Base-by-base conservation (phyloP, 1,140 invertebrate species). In the Leptopilina clavipes region DNA sequence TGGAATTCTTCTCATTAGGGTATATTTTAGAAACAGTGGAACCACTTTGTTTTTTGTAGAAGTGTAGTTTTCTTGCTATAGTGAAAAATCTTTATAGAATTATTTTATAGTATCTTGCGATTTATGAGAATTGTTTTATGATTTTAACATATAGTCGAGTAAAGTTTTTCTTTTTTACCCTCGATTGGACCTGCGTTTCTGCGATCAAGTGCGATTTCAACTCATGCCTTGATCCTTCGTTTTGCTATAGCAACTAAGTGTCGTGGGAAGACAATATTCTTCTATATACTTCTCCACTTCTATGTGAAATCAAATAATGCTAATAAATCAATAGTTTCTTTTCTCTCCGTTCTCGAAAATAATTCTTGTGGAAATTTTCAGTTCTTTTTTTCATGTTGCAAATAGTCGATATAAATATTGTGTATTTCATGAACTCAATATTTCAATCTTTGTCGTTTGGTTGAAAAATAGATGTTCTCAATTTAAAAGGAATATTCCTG, bases 261-360 rank as follows among this genome's bases (percentile, higher is more conserved):
- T 56, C 54, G 54, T 56, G 54, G 54, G 54, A 56, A 56, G 54
- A 56, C 54, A 56, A 56, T 56, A 40, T 40, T 40, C 37, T 40
- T 52, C 48, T 52, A 52, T 8, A 18, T 52, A 31, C 25, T 17
- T 17, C 18, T 56, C 1, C 22, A 11, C 54, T 56, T 22, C 8
- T 18, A n/a, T 54, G n/a, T 56, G 17, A 18, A 56, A 56, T 56
- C 54, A 56, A 56, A 22, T 48, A 48, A 56, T 18, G 18, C 18
- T 1, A 22, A 59, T 25, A 59, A 59, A 59, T 59, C 54, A 11
- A 59, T 59, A 25, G 18, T 59, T 59, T 59, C 19, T 59, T 59
- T 59, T 7, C 18, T 59, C 19, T 59, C 19, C 2, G 9, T 3
- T 8, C 1, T 17, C 48, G 11, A 17, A 18, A 6, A 6, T 1